phyloP scores from a whole-genome alignment of 2,113 vertebrate species.

The Protobothrops flavoviridis region DNA sequence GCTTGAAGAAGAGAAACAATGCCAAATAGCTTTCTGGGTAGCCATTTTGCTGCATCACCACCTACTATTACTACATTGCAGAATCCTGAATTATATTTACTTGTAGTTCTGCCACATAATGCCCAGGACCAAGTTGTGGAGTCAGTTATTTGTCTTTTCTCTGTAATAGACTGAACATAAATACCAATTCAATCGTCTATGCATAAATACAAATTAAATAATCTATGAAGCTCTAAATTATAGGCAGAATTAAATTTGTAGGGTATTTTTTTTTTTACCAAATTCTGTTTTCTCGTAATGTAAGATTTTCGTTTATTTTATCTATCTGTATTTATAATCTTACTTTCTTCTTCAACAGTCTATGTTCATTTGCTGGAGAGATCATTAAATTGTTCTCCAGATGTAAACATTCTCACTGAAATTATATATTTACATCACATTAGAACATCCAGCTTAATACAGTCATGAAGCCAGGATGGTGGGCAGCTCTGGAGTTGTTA shows the following conservation, averaged over 20 bases:
- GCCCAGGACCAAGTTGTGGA: constrained; percentile 7
- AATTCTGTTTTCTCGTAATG: neutral
- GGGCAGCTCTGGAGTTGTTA: neutral
- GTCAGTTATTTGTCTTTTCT: constrained; percentile 5
- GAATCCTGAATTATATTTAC: constrained; percentile 27
- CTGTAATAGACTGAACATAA: neutral
- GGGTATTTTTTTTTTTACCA: neutral
- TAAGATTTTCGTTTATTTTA: neutral
- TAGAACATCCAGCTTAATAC: neutral
- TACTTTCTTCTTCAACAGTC: neutral
- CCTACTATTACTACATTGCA: constrained; percentile 42
- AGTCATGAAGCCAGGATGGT: neutral
- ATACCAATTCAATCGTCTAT: neutral
- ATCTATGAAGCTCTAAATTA: fast-evolving
- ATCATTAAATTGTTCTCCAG: neutral
- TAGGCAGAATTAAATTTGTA: neutral
- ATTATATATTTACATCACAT: constrained; percentile 1
- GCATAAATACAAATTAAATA: neutral
- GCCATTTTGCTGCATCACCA: constrained; percentile 58
- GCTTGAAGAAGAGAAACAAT: neutral
- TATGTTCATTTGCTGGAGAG: neutral
- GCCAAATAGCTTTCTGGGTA: constrained; percentile 43
- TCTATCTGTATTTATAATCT: neutral
- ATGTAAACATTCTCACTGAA: neutral
- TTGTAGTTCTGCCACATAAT: neutral